Conservation (phyloP, 2,888 invertebrate species). For the Lasioglossum morio region DNA sequence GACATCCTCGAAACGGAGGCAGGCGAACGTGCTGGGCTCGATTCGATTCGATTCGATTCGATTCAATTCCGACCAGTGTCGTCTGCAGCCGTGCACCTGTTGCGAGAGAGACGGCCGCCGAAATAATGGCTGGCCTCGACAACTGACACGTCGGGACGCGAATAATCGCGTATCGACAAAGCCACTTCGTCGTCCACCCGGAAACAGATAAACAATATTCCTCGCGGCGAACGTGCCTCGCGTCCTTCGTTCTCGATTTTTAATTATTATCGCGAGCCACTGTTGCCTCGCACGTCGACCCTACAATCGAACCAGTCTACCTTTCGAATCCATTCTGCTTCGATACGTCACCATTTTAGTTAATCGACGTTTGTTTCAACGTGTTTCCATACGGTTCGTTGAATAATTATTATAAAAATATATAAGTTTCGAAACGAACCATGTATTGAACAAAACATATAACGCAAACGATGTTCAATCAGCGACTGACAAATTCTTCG, state of each 20-base stretch:
- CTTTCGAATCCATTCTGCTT: too few relatives aligned
- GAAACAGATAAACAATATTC: conserved; percentile 35
- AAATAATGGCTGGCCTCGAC: conserved; percentile 49
- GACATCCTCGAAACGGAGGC: conserved; percentile 45
- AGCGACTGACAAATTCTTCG: too few relatives aligned
- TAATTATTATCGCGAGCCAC: conserved; percentile 21
- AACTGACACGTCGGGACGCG: conserved; percentile 20
- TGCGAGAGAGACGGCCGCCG: conserved; percentile 48
- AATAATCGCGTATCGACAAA: conserved; percentile 40
- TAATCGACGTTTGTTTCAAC: not conserved
- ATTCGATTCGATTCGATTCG: conserved; percentile 22
- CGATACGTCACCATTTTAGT: not conserved
- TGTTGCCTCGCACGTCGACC: not conserved
- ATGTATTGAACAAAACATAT: too few relatives aligned
- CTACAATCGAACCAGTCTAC: not conserved
- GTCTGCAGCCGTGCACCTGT: conserved; percentile 57
- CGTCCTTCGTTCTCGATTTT: conserved; percentile 5
- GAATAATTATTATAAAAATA: not conserved
- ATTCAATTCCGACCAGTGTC: conserved; percentile 44
- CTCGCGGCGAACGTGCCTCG: not conserved
- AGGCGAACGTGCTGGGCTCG: not conserved
- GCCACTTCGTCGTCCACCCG: conserved; percentile 24
- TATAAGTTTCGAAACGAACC: too few relatives aligned
- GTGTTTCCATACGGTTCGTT: not conserved
- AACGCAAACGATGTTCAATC: too few relatives aligned